Evolutionary conservation across 2,888 invertebrate genomes (phyloP).

Genomic region (Acronicta alni): DNA sequence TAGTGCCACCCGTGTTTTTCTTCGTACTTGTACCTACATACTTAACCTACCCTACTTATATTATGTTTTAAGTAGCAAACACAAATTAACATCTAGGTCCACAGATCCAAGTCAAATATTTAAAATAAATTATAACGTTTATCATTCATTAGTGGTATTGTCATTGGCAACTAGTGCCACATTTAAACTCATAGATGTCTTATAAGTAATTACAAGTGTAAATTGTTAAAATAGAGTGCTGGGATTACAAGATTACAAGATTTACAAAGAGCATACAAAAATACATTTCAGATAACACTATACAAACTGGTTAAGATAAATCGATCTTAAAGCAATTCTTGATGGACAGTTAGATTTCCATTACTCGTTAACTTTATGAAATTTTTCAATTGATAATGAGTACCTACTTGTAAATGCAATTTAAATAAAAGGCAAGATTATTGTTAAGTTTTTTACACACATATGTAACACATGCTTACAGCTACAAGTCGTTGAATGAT

Average conservation of each 20-base stretch:
- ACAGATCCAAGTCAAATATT: too few species aligned
- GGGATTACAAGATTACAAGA: conserved; percentile 49
- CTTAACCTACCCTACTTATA: too few species aligned
- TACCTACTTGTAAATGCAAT: neutral
- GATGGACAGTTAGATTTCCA: conserved; percentile 9
- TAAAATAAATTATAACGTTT: too few species aligned
- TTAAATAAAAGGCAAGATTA: conserved; percentile 13
- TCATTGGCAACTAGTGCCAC: conserved; percentile 77
- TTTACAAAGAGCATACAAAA: conserved; percentile 78
- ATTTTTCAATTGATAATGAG: conserved; percentile 6
- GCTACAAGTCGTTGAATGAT: conserved; percentile 37
- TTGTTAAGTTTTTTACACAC: conserved; percentile 11
- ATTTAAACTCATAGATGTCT: conserved; percentile 38
- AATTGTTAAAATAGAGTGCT: conserved; percentile 27
- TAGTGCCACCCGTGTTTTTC: too few species aligned
- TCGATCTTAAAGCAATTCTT: conserved; percentile 28
- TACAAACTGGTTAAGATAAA: conserved; percentile 34
- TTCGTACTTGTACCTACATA: too few species aligned
- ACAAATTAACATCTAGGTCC: too few species aligned
- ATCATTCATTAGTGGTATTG: conserved; percentile 68
- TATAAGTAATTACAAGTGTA: conserved; percentile 26
- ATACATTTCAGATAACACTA: conserved; percentile 67
- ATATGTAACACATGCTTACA: too few species aligned
- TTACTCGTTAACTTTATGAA: conserved; percentile 1
- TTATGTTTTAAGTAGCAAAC: too few species aligned